Base-by-base conservation (phyloP, 2,888 invertebrate genomes). In the Spialia ferax region DNA sequence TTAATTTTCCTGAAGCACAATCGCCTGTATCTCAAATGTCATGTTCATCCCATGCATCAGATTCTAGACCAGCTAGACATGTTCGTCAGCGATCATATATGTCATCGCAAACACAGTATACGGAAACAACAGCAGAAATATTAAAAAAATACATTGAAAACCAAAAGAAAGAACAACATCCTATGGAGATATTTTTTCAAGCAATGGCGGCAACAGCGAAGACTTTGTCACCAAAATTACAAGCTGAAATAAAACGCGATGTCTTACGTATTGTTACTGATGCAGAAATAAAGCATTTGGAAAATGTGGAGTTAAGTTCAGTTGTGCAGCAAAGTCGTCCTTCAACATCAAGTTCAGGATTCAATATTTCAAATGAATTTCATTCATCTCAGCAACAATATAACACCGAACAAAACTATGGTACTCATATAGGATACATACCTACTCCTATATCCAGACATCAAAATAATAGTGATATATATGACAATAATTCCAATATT, bases 151-250 rank as follows among this genome's bases (percentile, higher is more conserved):
- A 70, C 69, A 70, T 72, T 67, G 70, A 72, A 69, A 38, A 38
- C 38, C 69, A 69, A 67, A 70, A 70, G 69, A 71, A 72, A 69
- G 59, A 70, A 62, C 69, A 69, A 69, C 69, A 72, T 70, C 69
- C 70, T 66, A 69, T 70, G 59, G 70, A 72, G 69, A 70, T 70
- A 70, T 71, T 70, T 70, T 70, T 72, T 72, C 64, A 72, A 70
- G 67, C 69, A 69, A 72, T 70, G 72, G 65, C 70, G 69, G 70
- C 68, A 63, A 70, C 70, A 68, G 70, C 69, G 69, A 72, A 72
- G 69, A 66, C 69, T 66, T 71, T 72, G 68, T 68, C 72, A 68
- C 63, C 65, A 72, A 69, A 65, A 65, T 63, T 72, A 61, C 70
- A 72, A 68, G 65, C 65, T 69, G 63, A 72, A 72, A 66, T 71